Conservation (phyloP, 2,797 vertebrate genomes). For the Pangasius djambal region DNA sequence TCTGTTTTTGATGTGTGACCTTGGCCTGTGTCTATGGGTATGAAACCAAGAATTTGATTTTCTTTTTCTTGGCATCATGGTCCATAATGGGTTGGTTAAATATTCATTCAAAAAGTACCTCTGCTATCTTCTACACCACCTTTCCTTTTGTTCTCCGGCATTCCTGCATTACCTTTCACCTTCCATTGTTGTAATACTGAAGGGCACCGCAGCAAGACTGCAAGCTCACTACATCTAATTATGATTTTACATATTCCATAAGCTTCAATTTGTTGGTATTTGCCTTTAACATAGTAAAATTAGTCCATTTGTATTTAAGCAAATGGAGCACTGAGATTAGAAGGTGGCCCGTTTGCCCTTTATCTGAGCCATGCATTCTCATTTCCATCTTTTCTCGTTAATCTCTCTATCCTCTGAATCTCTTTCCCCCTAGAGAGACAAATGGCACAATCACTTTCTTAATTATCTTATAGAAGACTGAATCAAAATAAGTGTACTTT, state of each 20-base stretch:
- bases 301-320: slow-evolving; percentile 1
- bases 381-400: slow-evolving; percentile 63
- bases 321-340: slow-evolving; percentile 16
- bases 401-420: slow-evolving; percentile 11
- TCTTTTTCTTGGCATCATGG: neutral
- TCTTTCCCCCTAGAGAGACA: slow-evolving; percentile 58
- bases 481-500: slow-evolving; percentile 65
- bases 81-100: slow-evolving; percentile 41
- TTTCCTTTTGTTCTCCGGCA: slow-evolving; percentile 44
- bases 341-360: neutral
- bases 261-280: neutral
- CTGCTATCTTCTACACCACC: neutral
- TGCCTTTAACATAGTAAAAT: neutral
- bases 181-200: neutral
- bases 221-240: neutral
- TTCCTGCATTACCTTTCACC: neutral
- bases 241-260: neutral
- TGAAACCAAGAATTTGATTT: neutral
- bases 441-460: slow-evolving; percentile 64
- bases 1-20: neutral
- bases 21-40: too few species aligned
- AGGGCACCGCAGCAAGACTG: neutral
- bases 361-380: slow-evolving; percentile 13
- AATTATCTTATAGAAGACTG: slow-evolving; percentile 57
- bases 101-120: slow-evolving; percentile 40